phyloP scores from a whole-genome alignment of 2,113 vertebrate genomes.

The Cyphomyrus discorhynchus region DNA sequence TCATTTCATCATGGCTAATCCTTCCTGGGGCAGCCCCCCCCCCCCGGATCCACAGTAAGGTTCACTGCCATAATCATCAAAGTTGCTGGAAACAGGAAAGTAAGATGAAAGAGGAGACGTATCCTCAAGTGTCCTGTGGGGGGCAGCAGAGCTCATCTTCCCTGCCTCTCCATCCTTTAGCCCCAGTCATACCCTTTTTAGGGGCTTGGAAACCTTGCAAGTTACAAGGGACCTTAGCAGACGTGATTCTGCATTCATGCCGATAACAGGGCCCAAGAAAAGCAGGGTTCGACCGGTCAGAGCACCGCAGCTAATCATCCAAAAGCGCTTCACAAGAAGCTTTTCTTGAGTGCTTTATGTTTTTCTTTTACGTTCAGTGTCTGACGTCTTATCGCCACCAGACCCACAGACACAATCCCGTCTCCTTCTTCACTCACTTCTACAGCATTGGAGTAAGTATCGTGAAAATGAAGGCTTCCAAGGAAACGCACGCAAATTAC shows the following conservation, averaged over 20 bases:
- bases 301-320: neutral
- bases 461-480: neutral
- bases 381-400: neutral
- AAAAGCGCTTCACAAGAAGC: neutral
- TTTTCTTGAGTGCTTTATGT: neutral
- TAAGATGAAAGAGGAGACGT: neutral
- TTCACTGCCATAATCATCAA: neutral
- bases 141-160: neutral
- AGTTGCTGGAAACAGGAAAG: neutral
- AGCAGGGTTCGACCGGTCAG: neutral
- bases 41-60: neutral
- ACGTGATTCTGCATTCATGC: neutral
- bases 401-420: neutral
- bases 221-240: neutral
- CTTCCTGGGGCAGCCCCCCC: neutral
- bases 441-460: neutral
- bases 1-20: neutral
- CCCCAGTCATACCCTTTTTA: neutral
- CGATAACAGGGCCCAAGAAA: neutral
- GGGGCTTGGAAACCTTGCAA: neutral
- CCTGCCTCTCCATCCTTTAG: neutral
- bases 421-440: neutral
- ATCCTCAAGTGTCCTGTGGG: neutral
- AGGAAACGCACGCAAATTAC: neutral
- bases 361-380: neutral